phyloP scores from a whole-genome alignment of 2,113 vertebrate species.

The Arizona elegans region DNA sequence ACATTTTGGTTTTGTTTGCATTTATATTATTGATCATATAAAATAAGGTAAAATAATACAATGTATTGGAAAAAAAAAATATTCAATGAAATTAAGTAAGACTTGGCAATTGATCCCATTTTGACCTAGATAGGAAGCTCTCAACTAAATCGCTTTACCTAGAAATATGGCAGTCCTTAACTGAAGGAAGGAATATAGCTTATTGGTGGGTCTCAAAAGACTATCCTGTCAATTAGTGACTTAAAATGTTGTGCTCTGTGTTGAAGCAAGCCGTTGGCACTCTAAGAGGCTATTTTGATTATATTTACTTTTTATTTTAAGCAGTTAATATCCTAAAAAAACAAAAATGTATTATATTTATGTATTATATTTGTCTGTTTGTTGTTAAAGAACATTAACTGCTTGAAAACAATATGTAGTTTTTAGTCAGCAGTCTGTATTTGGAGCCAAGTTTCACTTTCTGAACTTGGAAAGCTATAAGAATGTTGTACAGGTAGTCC shows the following conservation, averaged over 20 bases:
- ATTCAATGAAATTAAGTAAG: not conserved
- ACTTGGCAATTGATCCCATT: not conserved
- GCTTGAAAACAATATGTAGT: not conserved
- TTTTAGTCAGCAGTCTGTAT: not conserved
- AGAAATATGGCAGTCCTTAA: not conserved
- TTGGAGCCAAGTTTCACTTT: not conserved
- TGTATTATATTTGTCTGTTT: not conserved
- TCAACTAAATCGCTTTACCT: not conserved
- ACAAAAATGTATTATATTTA: not conserved
- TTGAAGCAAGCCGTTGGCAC: not conserved
- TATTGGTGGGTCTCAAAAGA: not conserved
- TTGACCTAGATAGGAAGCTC: not conserved
- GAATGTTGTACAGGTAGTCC: not conserved
- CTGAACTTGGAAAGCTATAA: not conserved
- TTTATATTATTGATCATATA: not conserved
- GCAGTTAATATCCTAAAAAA: not conserved
- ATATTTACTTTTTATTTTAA: not conserved
- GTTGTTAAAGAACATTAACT: not conserved
- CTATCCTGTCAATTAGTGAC: not conserved
- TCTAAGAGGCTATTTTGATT: not conserved
- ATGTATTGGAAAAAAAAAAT: not conserved
- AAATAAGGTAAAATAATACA: not conserved
- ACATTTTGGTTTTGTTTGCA: not conserved
- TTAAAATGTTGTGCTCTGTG: not conserved
- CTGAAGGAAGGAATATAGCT: not conserved